These are phyloP conservation scores for Drosophila albomicans DNA, from an alignment of 1,140 invertebrate species.

Conservation along the genomic window DNA sequence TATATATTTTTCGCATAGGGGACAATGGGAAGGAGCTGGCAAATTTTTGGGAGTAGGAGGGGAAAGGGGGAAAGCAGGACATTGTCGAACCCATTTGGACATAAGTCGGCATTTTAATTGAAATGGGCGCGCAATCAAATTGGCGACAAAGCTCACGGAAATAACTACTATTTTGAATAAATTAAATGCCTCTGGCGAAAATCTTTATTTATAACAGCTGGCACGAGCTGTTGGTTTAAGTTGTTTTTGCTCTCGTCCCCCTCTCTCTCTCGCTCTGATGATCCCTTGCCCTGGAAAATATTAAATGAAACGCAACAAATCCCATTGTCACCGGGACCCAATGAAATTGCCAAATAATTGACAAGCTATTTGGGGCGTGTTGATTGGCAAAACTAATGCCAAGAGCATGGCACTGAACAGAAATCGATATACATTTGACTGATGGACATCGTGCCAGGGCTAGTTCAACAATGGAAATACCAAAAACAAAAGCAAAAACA, in stretches of 20 bases:
- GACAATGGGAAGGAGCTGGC: background rate
- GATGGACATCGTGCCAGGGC: constrained; percentile 64
- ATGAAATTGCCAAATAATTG: constrained; percentile 82
- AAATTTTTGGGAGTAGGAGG: background rate
- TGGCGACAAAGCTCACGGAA: constrained; percentile 59
- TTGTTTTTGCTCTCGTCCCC: constrained; percentile 5
- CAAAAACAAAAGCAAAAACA: constrained; percentile 16
- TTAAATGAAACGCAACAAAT: constrained; percentile 80
- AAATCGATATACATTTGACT: constrained; percentile 80
- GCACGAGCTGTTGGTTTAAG: constrained; percentile 51
- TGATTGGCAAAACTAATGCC: constrained; percentile 82
- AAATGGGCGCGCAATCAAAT: constrained; percentile 45
- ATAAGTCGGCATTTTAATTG: constrained; percentile 79
- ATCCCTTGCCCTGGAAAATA: constrained; percentile 47
- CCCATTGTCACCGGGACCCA: constrained; percentile 75
- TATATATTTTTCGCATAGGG: background rate
- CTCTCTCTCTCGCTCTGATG: background rate
- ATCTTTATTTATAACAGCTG: constrained; percentile 82
- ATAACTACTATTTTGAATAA: constrained; percentile 79
- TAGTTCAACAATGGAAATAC: constrained; percentile 39
- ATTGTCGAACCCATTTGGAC: constrained; percentile 54
- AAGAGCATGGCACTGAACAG: constrained; percentile 48
- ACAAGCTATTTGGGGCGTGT: constrained; percentile 80
- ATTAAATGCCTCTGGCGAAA: constrained; percentile 70
- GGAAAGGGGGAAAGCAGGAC: background rate